Base-by-base conservation (phyloP, 2,113 vertebrate genomes). In the Chloebia gouldiae region DNA sequence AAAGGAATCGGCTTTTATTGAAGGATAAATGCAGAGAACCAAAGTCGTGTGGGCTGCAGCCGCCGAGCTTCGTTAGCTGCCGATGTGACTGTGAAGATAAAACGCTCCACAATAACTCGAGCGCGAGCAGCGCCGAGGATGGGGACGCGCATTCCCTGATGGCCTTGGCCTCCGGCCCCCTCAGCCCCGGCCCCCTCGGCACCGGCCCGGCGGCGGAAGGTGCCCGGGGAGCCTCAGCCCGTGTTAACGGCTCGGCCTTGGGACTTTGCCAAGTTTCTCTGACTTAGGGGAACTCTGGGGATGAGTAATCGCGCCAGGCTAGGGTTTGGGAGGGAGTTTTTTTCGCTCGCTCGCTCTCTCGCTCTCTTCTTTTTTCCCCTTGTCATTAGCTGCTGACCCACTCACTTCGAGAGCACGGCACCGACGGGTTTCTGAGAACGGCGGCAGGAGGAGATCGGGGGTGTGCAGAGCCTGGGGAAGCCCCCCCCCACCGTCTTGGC, bases 231-330 rank as follows among this genome's bases (percentile, higher is more conserved):
- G 78, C 54, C 44, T 79, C 73, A 69, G 83, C 57, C 83, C 73
- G 73, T 72, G 82, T 85, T 86, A 91, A 92, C 80, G 94, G 94
- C 95, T 92, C 37, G 90, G 96, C 83, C 80, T 96, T 97, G 97
- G 97, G 96, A 95, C 94, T 85, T 89, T 9, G 97, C 98, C 98
- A 97, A 97, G 96, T 97, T 95, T 93, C 95, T 97, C 81, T 95
- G 97, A 97, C 96, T 96, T 96, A 97, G 96, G 97, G 97, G 97
- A 98, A 98, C 96, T 96, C 97, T 97, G 93, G 78, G 95, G 97
- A 97, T 98, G 97, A 98, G 97, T 98, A 97, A 98, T 97, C 93
- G 93, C 92, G 56, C 93, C 88, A 94, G 88, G 94, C 97, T 96
- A 76, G 95, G 96, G 94, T 86, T 97, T 94, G 87, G 90, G 97